A percentile compares a stretch with the other conserved stretches of the same genome.
These are phyloP conservation scores for Heliconius nattereri DNA, from an alignment of 1,140 invertebrate species.

Conservation along the genomic window DNA sequence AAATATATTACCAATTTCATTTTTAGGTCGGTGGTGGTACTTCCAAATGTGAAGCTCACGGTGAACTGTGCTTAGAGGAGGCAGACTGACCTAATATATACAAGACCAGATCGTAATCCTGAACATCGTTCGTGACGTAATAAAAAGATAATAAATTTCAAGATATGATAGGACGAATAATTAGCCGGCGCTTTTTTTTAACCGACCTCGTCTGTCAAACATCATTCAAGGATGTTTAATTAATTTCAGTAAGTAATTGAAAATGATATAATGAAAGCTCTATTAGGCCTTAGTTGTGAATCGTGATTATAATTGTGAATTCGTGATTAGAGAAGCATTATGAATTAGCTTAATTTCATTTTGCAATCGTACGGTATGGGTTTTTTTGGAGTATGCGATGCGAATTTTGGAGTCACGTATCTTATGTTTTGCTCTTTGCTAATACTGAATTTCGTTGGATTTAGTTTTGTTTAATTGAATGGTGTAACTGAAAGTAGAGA, in stretches of 20 bases:
- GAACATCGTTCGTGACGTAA: conserved; percentile 70
- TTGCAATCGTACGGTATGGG: background rate
- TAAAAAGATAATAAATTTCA: conserved; percentile 50
- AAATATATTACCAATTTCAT: conserved; percentile 73
- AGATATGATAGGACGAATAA: conserved; percentile 52
- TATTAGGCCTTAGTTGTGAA: conserved; percentile 24
- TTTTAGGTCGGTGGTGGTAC: conserved; percentile 39
- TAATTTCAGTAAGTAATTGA: conserved; percentile 47
- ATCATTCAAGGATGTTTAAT: conserved; percentile 52
- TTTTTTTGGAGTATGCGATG: background rate
- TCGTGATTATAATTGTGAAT: conserved; percentile 21
- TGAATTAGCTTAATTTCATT: conserved; percentile 29
- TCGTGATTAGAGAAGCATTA: conserved; percentile 28
- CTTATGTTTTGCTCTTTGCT: background rate
- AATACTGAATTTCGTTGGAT: background rate
- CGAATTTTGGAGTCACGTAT: conserved; percentile 5
- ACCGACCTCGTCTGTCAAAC: conserved; percentile 64
- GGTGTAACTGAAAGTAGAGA: background rate
- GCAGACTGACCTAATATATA: conserved; percentile 69
- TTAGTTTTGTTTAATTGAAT: background rate
- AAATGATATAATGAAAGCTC: conserved; percentile 50
- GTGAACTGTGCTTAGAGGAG: conserved; percentile 59
- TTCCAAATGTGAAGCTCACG: conserved; percentile 51
- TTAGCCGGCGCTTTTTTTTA: conserved; percentile 55
- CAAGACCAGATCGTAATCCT: conserved; percentile 65